Conservation (phyloP, 2,888 invertebrate species). For the Quadroppia sp. region DNA sequence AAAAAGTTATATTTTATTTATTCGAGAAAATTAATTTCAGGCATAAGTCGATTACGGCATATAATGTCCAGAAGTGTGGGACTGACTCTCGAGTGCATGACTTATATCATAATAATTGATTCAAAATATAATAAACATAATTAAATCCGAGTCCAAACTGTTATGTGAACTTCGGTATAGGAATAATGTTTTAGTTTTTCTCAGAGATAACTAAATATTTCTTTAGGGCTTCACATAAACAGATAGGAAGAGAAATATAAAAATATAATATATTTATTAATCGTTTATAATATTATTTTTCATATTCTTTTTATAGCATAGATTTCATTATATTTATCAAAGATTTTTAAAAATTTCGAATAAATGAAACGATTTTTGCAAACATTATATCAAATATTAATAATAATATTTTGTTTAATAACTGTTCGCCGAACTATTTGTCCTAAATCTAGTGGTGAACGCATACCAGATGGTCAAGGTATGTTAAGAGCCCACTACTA, state of each 20-base stretch:
- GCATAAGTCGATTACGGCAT: neutral
- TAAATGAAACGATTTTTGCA: neutral
- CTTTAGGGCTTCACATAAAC: neutral
- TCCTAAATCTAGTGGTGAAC: constrained; percentile 6
- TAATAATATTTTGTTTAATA: neutral
- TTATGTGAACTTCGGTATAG: constrained; percentile 6
- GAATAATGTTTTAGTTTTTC: neutral
- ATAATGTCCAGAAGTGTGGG: neutral
- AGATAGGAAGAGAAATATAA: neutral
- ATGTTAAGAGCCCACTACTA: constrained; percentile 3
- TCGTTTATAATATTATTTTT: constrained; percentile 7
- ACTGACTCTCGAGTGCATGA: constrained; percentile 5
- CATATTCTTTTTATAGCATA: neutral
- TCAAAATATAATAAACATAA: constrained; percentile 17
- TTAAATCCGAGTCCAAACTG: neutral
- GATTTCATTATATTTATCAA: neutral
- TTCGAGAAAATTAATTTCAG: too few species aligned
- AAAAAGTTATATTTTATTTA: too few species aligned
- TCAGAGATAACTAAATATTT: neutral
- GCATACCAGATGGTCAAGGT: constrained; percentile 28
- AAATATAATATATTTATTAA: neutral
- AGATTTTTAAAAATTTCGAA: neutral
- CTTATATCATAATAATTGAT: constrained; percentile 11
- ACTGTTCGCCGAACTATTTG: neutral
- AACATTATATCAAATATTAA: neutral